These are phyloP conservation scores for Ditylenchus weischeri DNA, from an alignment of 2,888 invertebrate genomes.

Conservation along the genomic window DNA sequence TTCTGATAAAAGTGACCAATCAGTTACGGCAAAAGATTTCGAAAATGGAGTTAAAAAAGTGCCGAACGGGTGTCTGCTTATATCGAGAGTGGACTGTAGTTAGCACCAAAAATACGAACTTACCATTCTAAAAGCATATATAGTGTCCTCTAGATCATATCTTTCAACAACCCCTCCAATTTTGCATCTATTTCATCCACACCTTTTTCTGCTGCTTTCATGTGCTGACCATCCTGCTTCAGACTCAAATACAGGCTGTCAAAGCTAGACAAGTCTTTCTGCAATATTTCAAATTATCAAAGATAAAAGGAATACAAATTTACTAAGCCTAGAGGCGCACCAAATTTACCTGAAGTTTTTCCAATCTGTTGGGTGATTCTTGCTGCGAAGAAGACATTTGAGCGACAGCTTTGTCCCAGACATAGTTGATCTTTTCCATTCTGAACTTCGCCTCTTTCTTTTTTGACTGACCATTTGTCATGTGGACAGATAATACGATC, in stretches of 20 bases:
- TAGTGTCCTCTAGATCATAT: constrained; percentile 44
- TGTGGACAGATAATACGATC: no score
- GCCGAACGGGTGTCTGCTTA: no score
- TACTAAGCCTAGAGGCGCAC: no score
- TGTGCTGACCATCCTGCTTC: constrained; percentile 36
- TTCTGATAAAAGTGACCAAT: no score
- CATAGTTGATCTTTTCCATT: constrained; percentile 52
- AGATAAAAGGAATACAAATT: background rate
- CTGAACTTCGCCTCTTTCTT: constrained; percentile 33
- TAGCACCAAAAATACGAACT: background rate
- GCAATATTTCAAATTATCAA: constrained; percentile 19
- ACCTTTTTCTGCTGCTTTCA: constrained; percentile 17
- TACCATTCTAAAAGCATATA: constrained; percentile 52
- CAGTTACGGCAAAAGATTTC: no score
- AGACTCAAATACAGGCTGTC: constrained; percentile 47
- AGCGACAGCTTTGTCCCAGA: constrained; percentile 51
- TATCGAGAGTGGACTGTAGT: no score
- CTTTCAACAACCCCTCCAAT: constrained; percentile 45
- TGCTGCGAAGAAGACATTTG: constrained; percentile 26
- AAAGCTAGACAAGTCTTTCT: constrained; percentile 47
- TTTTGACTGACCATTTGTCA: no score
- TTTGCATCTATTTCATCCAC: constrained; percentile 42
- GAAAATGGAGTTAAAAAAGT: no score
- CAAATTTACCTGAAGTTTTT: constrained; percentile 34
- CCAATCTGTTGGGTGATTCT: constrained; percentile 19